Conservation (phyloP, 1,140 invertebrate genomes). For the Metopolophium dirhodum region DNA sequence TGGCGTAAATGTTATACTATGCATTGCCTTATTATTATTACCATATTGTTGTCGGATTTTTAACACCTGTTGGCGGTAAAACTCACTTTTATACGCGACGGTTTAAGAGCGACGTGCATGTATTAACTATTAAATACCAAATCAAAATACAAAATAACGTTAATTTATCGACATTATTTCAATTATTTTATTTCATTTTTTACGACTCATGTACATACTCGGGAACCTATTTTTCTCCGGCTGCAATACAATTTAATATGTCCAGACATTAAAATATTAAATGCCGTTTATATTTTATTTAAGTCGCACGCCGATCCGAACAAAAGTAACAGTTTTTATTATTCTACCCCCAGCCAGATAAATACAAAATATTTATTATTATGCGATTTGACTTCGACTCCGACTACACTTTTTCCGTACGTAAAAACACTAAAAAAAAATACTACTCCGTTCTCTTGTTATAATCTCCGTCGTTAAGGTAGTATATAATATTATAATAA, state of each 20-base stretch:
- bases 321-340: neutral
- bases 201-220: neutral
- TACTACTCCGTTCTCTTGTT: neutral
- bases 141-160: neutral
- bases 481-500: conserved; percentile 1
- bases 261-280: neutral
- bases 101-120: neutral
- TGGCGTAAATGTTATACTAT: neutral
- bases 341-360: neutral
- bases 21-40: neutral
- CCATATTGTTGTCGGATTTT: conserved; percentile 28
- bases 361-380: conserved; percentile 1
- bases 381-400: neutral
- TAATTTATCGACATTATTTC: conserved; percentile 13
- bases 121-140: neutral
- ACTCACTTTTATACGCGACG: neutral
- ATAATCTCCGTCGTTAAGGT: neutral
- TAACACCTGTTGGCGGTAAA: conserved; percentile 34
- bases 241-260: neutral
- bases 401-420: neutral
- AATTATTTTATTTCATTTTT: conserved; percentile 2
- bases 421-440: neutral
- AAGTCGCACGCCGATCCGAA: neutral
- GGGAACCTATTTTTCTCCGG: neutral
- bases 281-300: neutral